A percentile compares a stretch with the other conserved stretches of the same genome.
Conservation (phyloP, 2,797 vertebrate species). For the Neosilurus hyrtlii region DNA sequence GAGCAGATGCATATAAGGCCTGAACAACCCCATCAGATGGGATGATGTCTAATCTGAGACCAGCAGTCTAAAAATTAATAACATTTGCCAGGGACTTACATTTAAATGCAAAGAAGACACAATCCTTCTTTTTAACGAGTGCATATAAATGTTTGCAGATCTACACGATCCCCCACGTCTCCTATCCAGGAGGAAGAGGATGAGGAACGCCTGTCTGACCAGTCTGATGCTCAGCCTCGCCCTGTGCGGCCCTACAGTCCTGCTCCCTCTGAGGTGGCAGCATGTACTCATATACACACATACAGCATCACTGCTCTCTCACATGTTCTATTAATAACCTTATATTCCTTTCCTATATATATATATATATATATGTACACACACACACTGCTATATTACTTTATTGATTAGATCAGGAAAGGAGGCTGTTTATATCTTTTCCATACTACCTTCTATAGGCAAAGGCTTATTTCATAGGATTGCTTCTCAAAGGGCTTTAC, state of each 20-base stretch:
- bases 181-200: constrained; percentile 92
- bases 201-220: constrained; percentile 89
- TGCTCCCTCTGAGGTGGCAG: constrained; percentile 80
- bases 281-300: background rate
- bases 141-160: constrained; percentile 67
- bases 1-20: background rate
- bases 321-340: constrained; percentile 8
- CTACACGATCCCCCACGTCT: constrained; percentile 87
- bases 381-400: background rate
- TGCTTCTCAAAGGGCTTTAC: background rate
- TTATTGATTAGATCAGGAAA: background rate
- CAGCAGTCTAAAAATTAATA: background rate
- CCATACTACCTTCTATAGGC: background rate
- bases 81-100: background rate
- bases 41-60: background rate
- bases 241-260: constrained; percentile 74
- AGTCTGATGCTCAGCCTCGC: constrained; percentile 78
- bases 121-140: background rate
- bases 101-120: background rate
- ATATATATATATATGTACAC: too few relatives aligned
- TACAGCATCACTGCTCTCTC: background rate
- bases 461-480: background rate
- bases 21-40: background rate
- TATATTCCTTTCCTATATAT: background rate
- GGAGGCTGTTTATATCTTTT: background rate